Evolutionary conservation across 2,888 invertebrate species (phyloP), one percentile per base, ranked within the genome.

Genomic region (Erannis defoliaria): DNA sequence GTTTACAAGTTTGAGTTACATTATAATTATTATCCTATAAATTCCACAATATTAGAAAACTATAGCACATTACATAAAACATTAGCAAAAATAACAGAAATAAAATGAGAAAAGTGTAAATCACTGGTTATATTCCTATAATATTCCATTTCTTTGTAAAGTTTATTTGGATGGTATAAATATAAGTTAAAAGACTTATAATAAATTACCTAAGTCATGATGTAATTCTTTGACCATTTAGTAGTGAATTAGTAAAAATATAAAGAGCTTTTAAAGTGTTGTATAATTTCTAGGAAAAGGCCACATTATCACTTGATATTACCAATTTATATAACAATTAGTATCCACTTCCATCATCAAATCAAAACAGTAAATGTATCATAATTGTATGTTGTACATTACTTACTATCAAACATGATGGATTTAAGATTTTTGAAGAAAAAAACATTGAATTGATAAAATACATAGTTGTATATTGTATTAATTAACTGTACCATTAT

Each of bases 231-330:
- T n/a, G 12, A 12, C 33, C 12, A 33, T 33, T 10, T 33, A 12
- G 33, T 12, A 33, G 12, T 33, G 12, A 33, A 33, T 10, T 33
- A 43, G 4, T 3, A 26, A 3, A 26, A 29, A 16, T 10, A 45
- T 29, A 14, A 21, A 88, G 85, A 84, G 76, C 77, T 67, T 66
- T 63, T 70, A 75, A 71, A 73, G 76, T 68, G 64, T 74, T 69
- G 67, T 78, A 77, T 76, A 79, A 69, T 74, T 6, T 26, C 72
- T 84, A 80, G 68, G 77, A 74, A 80, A 90, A 90, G 90, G 90
- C 89, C 90, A 89, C 90, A 77, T 77, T 88, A 89, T 90, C 89
- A 90, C 89, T 82, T 82, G 63, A 55, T 77, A 79, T 73, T 45
- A n/a, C n/a, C n/a, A 43, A 9, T 18, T 19, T 18, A 19, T 18